Percentiles rank a stretch among this genome's conserved stretches.
Evolutionary conservation across 2,797 vertebrate genomes (phyloP).

Genomic region (Morelia viridis): DNA sequence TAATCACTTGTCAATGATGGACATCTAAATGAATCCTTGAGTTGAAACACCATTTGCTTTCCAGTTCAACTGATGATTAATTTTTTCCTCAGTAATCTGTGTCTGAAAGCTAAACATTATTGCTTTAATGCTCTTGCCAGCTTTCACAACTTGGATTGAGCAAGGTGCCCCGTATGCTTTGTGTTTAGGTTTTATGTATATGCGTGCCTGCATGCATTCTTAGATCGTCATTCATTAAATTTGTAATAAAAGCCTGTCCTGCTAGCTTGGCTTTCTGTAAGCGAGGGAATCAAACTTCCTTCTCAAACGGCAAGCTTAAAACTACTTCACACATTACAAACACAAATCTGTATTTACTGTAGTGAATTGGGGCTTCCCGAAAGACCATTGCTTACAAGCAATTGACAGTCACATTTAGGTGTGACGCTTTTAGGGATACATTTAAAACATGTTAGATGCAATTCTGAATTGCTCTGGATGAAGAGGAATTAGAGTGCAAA

Average conservation of each 20-base stretch:
- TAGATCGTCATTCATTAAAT: not conserved
- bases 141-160: too few relatives aligned
- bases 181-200: too few relatives aligned
- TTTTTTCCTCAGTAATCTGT: slow-evolving; percentile 8
- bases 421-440: not conserved
- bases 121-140: too few relatives aligned
- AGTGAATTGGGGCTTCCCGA: not conserved
- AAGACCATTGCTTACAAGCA: not conserved
- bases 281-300: slow-evolving; percentile 21
- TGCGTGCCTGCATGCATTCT: too few relatives aligned
- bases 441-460: not conserved
- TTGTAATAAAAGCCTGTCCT: slow-evolving; percentile 36
- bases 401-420: not conserved
- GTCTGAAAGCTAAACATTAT: slow-evolving; percentile 17
- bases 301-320: not conserved
- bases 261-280: not conserved
- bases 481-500: not conserved
- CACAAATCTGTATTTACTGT: not conserved
- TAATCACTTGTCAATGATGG: not conserved
- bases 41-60: not conserved
- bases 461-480: not conserved
- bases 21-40: not conserved
- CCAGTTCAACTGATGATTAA: not conserved
- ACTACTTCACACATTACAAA: not conserved
- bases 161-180: too few relatives aligned